A percentile compares a stretch with the other conserved stretches of the same genome.
phyloP scores from a whole-genome alignment of 2,888 invertebrate genomes.

The Harmothoe impar region DNA sequence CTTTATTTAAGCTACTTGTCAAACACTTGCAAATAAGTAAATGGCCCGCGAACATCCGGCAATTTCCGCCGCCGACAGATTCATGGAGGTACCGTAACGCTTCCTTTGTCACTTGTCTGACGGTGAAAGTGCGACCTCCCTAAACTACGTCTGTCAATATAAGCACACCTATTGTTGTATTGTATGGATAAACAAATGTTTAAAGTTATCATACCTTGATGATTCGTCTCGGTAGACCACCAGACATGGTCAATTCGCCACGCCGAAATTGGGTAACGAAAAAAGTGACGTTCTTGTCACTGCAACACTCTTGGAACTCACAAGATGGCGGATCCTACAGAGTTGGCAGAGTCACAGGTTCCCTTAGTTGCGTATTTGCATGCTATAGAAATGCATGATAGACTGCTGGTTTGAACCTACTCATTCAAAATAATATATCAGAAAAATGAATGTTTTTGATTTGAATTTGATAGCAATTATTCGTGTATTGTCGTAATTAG shows the following conservation, averaged over 20 bases:
- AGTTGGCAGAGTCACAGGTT: background rate
- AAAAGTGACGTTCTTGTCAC: conserved; percentile 62
- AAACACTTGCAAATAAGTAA: background rate
- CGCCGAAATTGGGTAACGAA: conserved; percentile 50
- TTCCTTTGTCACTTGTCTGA: conserved; percentile 60
- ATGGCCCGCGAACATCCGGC: conserved; percentile 39
- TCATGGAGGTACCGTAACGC: background rate
- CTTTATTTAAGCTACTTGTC: background rate
- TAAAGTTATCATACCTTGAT: conserved; percentile 67
- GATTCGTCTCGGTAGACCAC: conserved; percentile 70
- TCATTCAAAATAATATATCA: too few relatives aligned
- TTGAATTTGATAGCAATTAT: too few relatives aligned
- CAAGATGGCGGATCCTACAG: conserved; percentile 58
- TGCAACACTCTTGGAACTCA: conserved; percentile 57
- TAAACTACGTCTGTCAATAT: background rate
- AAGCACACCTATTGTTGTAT: background rate
- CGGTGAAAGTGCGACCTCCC: background rate
- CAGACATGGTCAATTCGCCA: conserved; percentile 64
- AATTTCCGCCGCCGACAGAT: background rate
- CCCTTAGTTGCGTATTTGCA: background rate
- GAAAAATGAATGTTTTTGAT: too few relatives aligned
- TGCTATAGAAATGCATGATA: background rate
- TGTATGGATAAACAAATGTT: background rate
- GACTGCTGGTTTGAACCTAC: background rate
- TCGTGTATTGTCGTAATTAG: too few relatives aligned